phyloP scores from a whole-genome alignment of 2,888 invertebrate species.

The Epiblema foenella region DNA sequence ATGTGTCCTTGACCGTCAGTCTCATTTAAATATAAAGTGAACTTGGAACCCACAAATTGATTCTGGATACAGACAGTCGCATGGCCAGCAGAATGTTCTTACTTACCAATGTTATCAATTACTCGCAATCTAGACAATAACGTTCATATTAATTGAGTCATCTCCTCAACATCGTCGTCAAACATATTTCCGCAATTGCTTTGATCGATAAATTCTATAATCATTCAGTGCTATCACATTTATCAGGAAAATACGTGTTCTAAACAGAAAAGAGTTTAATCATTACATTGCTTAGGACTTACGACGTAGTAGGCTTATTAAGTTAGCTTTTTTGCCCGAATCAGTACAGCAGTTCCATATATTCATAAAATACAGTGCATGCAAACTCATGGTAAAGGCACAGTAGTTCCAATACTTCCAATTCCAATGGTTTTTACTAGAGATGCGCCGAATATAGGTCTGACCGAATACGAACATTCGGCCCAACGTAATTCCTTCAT shows the following conservation, averaged over 20 bases:
- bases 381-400: too few relatives aligned
- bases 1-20: neutral
- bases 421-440: too few relatives aligned
- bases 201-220: slow-evolving; percentile 23
- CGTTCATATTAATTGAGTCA: slow-evolving; percentile 36
- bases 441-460: too few relatives aligned
- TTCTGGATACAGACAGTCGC: slow-evolving; percentile 28
- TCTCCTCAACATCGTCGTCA: slow-evolving; percentile 19
- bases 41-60: slow-evolving; percentile 29
- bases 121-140: slow-evolving; percentile 38
- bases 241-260: slow-evolving; percentile 29
- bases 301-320: too few relatives aligned
- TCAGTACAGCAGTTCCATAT: too few relatives aligned
- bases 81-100: slow-evolving; percentile 28
- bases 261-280: neutral
- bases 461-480: too few relatives aligned
- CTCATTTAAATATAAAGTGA: slow-evolving; percentile 15
- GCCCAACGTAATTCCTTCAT: too few relatives aligned
- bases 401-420: too few relatives aligned
- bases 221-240: slow-evolving; percentile 30
- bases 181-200: slow-evolving; percentile 39
- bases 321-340: too few relatives aligned
- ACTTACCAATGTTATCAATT: slow-evolving; percentile 29
- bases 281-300: too few relatives aligned
- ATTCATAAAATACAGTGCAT: too few relatives aligned